Base-by-base conservation (phyloP, 1,140 invertebrate species). In the Whitmania pigra region DNA sequence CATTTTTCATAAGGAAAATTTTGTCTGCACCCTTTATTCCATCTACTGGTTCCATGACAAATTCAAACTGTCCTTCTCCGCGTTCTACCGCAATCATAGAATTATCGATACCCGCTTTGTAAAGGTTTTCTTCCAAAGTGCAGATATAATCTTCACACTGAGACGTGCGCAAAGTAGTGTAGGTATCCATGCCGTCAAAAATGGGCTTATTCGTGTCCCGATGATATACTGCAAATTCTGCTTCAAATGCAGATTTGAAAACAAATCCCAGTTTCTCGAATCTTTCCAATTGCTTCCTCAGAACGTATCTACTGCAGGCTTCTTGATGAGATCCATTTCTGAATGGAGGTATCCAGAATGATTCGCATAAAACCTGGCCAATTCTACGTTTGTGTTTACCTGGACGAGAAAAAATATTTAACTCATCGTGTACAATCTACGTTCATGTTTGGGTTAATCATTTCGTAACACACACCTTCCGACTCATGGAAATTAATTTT, bases 51-150 rank as follows among this genome's bases (percentile, higher is more conserved):
- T 53, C 55, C 18, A 55, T n/a, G 9, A 53, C 49, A 43, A 74
- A 53, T 55, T 75, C 74, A 18, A 74, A 63, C 55, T 75, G 74
- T 53, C 74, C 72, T n/a, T 57, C 54, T 25, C 66, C 72, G 36
- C 71, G 60, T 31, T 75, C 74, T 18, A 40, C 31, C 9, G 69
- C 25, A 20, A 73, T 27, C 22, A 40, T 40, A 18, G 55, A 67
- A 22, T 66, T 22, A 29, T 75, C 68, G 18, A 74, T 49, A 18
- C 72, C 72, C 5, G 55, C 43, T 43, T 67, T n/a, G 6, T 31
- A 27, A 22, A 74, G 29, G 20, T 53, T 69, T 36, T 72, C 53
- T 22, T 72, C 71, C 63, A 72, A 25, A 17, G 53, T 55, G n/a
- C 22, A 68, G 7, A 74, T 18, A n/a, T 27, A 53, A 29, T 71